Conservation (phyloP, 2,113 vertebrate species). For the Rostratula benghalensis region DNA sequence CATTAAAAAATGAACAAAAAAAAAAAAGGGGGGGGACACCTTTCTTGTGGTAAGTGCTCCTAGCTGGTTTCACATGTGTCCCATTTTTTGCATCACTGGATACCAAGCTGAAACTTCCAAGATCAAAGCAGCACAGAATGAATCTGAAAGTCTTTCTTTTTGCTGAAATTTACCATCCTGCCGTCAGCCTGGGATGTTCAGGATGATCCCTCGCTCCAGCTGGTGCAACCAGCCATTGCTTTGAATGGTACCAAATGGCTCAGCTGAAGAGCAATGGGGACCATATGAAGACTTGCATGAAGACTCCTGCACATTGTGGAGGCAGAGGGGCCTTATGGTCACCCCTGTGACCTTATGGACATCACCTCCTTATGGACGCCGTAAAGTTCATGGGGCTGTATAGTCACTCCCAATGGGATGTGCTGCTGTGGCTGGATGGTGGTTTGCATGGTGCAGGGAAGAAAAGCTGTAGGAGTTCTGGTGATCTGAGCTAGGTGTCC, state of each 20-base stretch:
- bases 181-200: background rate
- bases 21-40: background rate
- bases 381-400: accelerated
- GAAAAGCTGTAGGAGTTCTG: constrained; percentile 2
- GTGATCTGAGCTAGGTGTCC: constrained; percentile 43
- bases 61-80: background rate
- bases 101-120: background rate
- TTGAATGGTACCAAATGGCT: background rate
- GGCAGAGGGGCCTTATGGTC: background rate
- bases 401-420: background rate
- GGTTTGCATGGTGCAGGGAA: background rate
- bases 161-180: background rate
- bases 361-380: background rate
- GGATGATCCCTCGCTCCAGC: background rate
- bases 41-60: background rate
- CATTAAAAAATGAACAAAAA: background rate
- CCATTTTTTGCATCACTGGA: constrained; percentile 1
- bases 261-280: background rate
- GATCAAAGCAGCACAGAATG: constrained; percentile 12
- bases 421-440: background rate
- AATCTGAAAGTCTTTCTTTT: background rate
- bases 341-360: background rate
- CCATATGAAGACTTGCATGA: background rate
- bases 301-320: background rate
- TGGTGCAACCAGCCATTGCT: background rate